Percentiles rank a stretch among this genome's conserved stretches.
Evolutionary conservation across 2,113 vertebrate genomes (phyloP).

Genomic region (Ramphastos sulfuratus): DNA sequence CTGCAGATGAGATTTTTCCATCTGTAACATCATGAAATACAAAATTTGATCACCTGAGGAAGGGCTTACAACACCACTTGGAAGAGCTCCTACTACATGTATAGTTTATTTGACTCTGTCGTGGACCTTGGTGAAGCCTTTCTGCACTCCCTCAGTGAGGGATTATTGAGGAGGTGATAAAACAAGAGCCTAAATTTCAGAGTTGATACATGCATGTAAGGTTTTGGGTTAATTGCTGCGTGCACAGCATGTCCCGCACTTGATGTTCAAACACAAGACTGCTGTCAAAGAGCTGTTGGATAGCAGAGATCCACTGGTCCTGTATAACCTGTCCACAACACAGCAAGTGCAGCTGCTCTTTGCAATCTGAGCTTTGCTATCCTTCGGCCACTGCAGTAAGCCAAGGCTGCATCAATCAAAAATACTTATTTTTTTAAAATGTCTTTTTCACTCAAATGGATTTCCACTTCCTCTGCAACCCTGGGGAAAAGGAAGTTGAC

Average conservation of each 20-base stretch:
- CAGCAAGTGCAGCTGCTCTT: background rate
- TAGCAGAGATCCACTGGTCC: background rate
- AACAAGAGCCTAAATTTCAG: background rate
- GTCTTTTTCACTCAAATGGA: background rate
- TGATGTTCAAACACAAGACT: rapidly evolving
- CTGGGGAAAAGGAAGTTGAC: background rate
- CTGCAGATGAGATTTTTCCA: constrained; percentile 8
- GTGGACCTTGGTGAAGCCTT: background rate
- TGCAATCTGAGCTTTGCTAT: background rate
- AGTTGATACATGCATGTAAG: background rate
- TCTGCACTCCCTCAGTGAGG: background rate
- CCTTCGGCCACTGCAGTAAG: background rate
- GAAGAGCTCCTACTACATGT: background rate
- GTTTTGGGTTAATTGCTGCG: background rate
- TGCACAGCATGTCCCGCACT: background rate
- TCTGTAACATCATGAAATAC: background rate
- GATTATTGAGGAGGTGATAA: background rate
- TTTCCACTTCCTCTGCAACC: background rate
- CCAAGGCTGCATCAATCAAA: background rate
- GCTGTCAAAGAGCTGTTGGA: background rate
- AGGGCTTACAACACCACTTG: background rate
- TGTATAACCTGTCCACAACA: background rate
- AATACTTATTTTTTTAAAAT: background rate
- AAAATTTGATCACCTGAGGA: background rate
- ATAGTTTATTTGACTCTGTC: background rate